phyloP scores from a whole-genome alignment of 2,113 vertebrate species.

The Oxyura jamaicensis region DNA sequence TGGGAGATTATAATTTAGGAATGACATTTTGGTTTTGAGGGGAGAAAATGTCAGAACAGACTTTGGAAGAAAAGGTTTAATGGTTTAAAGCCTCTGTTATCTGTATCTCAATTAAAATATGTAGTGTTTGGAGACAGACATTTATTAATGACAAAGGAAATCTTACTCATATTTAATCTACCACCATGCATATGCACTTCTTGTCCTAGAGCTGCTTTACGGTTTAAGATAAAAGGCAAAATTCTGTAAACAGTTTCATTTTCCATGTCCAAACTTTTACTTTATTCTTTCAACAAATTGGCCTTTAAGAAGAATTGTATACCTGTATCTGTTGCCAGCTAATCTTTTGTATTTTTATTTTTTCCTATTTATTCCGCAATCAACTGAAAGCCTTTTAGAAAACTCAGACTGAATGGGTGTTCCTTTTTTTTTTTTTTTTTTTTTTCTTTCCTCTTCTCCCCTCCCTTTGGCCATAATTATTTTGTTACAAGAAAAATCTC shows the following conservation, averaged over 20 bases:
- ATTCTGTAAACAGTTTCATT: neutral
- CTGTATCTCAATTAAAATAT: neutral
- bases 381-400: neutral
- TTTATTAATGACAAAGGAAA: neutral
- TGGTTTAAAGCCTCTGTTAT: neutral
- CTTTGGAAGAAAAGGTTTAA: constrained; percentile 13
- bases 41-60: constrained; percentile 31
- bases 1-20: constrained; percentile 32
- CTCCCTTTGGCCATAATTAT: neutral
- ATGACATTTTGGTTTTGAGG: constrained; percentile 25
- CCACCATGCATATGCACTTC: accelerated
- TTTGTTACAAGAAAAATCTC: neutral
- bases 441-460: neutral
- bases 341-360: neutral
- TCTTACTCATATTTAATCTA: neutral
- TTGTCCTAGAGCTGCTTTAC: neutral
- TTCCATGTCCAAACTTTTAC: neutral
- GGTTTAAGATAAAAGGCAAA: neutral
- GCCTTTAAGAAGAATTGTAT: neutral
- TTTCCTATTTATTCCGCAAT: neutral
- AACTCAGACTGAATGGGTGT: neutral
- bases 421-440: neutral
- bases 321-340: neutral
- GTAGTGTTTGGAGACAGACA: neutral
- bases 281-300: neutral